phyloP scores from a whole-genome alignment of 2,888 invertebrate species.

The Rhingia rostrata region DNA sequence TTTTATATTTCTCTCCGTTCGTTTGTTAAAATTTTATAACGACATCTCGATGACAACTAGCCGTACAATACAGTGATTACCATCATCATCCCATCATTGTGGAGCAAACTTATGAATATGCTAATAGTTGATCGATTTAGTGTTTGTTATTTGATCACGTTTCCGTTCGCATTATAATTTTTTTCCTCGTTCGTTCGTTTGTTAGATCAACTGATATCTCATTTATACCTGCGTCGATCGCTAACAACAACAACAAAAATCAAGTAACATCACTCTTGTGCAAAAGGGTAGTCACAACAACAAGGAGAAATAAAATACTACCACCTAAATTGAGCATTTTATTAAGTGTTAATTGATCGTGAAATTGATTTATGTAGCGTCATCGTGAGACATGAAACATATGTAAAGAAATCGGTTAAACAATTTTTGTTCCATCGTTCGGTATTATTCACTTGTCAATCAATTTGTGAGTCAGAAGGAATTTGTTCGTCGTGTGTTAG shows the following conservation, averaged over 20 bases:
- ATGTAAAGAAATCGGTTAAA: slow-evolving; percentile 44
- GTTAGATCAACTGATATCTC: slow-evolving; percentile 31
- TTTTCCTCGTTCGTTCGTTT: slow-evolving; percentile 21
- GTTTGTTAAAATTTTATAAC: slow-evolving; percentile 34
- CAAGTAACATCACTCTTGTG: slow-evolving; percentile 44
- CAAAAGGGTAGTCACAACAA: slow-evolving; percentile 40
- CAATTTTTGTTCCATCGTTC: not conserved
- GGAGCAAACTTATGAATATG: slow-evolving; percentile 75
- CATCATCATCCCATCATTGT: slow-evolving; percentile 40
- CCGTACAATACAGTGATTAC: slow-evolving; percentile 61
- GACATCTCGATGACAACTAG: slow-evolving; percentile 63
- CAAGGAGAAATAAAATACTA: slow-evolving; percentile 13
- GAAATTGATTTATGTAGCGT: slow-evolving; percentile 77
- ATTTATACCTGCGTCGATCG: slow-evolving; percentile 37
- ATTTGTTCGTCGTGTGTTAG: not conserved
- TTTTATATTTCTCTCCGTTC: slow-evolving; percentile 17
- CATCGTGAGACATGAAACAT: slow-evolving; percentile 33
- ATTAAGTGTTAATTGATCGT: slow-evolving; percentile 81
- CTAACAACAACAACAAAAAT: slow-evolving; percentile 28
- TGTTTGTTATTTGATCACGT: slow-evolving; percentile 60
- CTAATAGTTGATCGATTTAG: slow-evolving; percentile 63
- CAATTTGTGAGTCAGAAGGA: slow-evolving; percentile 42
- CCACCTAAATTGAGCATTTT: slow-evolving; percentile 56
- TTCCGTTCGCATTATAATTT: slow-evolving; percentile 37
- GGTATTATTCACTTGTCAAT: slow-evolving; percentile 25